phyloP scores from a whole-genome alignment of 2,113 vertebrate species.

The Phalacrocorax carbo region DNA sequence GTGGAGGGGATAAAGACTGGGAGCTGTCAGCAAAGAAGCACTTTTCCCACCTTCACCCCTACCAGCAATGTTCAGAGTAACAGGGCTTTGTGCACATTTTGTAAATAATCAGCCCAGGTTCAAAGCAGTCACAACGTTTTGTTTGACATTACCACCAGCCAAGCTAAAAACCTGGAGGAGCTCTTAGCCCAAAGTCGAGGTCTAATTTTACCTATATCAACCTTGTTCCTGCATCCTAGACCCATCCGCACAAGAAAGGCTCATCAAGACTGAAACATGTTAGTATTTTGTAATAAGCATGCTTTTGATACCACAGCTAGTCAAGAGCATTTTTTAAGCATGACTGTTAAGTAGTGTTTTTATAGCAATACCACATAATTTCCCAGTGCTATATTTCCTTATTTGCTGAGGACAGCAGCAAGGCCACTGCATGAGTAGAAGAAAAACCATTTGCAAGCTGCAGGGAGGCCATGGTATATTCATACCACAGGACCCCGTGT shows the following conservation, averaged over 20 bases:
- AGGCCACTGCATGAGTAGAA: background rate
- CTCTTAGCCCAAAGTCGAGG: background rate
- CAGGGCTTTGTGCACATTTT: accelerated
- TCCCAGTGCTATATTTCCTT: background rate
- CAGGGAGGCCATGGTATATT: background rate
- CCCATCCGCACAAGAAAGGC: background rate
- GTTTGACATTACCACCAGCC: background rate
- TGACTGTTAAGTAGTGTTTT: background rate
- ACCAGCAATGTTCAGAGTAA: background rate
- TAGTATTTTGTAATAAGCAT: background rate
- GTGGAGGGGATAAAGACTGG: background rate
- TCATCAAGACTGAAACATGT: background rate
- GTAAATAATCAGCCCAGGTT: background rate
- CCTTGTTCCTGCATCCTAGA: background rate
- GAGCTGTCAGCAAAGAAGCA: background rate
- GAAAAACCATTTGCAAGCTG: background rate
- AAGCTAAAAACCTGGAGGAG: background rate
- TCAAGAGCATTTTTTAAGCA: background rate
- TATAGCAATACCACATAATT: background rate
- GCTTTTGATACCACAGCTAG: background rate
- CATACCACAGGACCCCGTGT: accelerated
- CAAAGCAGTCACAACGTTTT: background rate
- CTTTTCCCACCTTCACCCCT: background rate
- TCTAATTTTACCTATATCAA: background rate
- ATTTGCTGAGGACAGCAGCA: background rate